phyloP scores from a whole-genome alignment of 2,888 invertebrate species.

The Hofmannophila pseudospretella region DNA sequence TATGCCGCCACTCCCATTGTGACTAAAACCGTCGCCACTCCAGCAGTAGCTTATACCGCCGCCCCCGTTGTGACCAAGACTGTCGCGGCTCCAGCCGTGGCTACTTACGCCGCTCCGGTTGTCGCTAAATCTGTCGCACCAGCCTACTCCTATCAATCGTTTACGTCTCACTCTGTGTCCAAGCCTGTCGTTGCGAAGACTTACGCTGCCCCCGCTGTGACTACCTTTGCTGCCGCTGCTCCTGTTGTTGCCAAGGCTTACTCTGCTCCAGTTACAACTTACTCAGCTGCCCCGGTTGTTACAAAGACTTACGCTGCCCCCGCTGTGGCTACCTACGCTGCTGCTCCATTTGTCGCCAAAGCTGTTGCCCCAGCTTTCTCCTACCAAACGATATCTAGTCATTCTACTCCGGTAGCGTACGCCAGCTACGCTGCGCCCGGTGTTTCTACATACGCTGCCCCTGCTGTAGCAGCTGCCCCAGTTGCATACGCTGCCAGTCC shows the following conservation, averaged over 20 bases:
- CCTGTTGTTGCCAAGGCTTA: slow-evolving; percentile 17
- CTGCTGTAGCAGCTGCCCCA: slow-evolving; percentile 16
- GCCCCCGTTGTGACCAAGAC: slow-evolving; percentile 17
- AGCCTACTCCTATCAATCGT: slow-evolving; percentile 17
- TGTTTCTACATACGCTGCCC: neutral
- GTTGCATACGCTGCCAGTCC: slow-evolving; percentile 20
- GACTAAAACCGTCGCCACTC: slow-evolving; percentile 12
- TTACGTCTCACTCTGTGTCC: slow-evolving; percentile 11
- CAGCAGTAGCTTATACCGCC: slow-evolving; percentile 12
- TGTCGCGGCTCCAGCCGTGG: slow-evolving; percentile 56
- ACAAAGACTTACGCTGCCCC: slow-evolving; percentile 43
- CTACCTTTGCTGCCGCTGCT: slow-evolving; percentile 40
- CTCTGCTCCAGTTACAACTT: slow-evolving; percentile 16
- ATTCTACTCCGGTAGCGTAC: neutral
- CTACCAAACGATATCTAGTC: slow-evolving; percentile 16
- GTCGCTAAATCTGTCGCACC: slow-evolving; percentile 18
- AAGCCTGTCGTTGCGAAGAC: slow-evolving; percentile 30
- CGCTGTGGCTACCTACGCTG: neutral
- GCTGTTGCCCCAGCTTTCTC: slow-evolving; percentile 46
- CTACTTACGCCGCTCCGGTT: slow-evolving; percentile 37
- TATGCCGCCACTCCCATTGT: neutral
- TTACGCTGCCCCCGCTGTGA: slow-evolving; percentile 57
- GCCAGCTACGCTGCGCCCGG: neutral
- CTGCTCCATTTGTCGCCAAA: slow-evolving; percentile 35
- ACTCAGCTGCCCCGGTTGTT: slow-evolving; percentile 49